These are phyloP conservation scores for Tor tambroides DNA, from an alignment of 2,113 vertebrate species.

Conservation along the genomic window DNA sequence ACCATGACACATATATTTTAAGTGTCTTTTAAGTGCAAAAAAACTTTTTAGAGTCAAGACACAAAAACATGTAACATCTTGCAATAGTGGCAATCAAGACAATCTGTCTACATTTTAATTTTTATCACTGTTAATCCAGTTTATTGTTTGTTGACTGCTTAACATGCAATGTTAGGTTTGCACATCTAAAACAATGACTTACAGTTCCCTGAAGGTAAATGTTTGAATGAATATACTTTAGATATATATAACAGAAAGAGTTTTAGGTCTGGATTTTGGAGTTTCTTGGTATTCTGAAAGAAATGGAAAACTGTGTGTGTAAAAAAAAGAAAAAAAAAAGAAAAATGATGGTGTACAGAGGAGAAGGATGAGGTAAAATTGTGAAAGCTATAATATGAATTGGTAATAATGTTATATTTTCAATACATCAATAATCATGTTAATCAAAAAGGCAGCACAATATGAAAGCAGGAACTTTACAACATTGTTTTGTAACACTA, in stretches of 20 bases:
- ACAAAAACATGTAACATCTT: not conserved
- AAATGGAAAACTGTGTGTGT: not conserved
- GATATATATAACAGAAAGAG: not conserved
- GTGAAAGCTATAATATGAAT: not conserved
- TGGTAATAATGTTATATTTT: not conserved
- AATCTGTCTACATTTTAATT: constrained; percentile 2
- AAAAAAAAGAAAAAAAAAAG: no score
- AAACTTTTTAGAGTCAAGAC: not conserved
- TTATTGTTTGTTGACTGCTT: not conserved
- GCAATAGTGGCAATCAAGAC: constrained; percentile 5
- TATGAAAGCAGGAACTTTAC: constrained; percentile 7
- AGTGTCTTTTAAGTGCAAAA: not conserved
- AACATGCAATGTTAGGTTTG: not conserved
- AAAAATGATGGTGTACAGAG: not conserved
- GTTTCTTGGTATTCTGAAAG: not conserved
- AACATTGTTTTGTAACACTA: constrained; percentile 4
- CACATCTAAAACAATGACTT: not conserved
- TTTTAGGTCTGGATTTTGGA: not conserved
- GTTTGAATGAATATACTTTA: not conserved
- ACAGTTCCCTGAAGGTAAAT: not conserved
- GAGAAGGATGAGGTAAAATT: not conserved
- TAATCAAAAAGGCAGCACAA: not conserved
- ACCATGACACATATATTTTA: not conserved
- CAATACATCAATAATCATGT: not conserved
- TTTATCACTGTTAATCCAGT: not conserved